A percentile compares a stretch with the other conserved stretches of the same genome.
These are phyloP conservation scores for Siderastrea siderea DNA, from an alignment of 92 coral and sea anemone species.

Conservation along the genomic window DNA sequence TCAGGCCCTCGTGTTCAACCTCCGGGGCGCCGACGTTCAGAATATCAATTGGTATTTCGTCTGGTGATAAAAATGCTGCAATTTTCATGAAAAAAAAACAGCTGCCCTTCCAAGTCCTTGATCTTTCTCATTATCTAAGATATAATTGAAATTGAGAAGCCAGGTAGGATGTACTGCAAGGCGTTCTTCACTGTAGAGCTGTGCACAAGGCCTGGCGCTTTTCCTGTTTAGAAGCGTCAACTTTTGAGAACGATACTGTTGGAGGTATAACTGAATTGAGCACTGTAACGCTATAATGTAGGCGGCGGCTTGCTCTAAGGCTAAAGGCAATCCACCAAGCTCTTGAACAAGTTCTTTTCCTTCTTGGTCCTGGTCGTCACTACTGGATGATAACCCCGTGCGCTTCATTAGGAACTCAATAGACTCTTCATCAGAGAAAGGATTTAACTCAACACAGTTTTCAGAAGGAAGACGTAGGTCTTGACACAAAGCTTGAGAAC, in stretches of 20 bases:
- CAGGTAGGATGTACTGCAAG: conserved; percentile 71
- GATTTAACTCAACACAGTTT: conserved; percentile 48
- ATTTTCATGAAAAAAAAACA: background rate
- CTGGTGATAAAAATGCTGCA: conserved; percentile 30
- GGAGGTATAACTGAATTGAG: conserved; percentile 29
- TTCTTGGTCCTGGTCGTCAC: background rate
- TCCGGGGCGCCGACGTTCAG: conserved; percentile 30
- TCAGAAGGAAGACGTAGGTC: conserved; percentile 40
- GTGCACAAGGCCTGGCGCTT: conserved; percentile 49
- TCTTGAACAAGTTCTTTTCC: conserved; percentile 26
- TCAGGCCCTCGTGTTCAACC: background rate
- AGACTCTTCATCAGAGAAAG: background rate
- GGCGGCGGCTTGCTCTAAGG: conserved; percentile 74
- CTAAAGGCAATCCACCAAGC: conserved; percentile 68
- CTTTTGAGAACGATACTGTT: conserved; percentile 34
- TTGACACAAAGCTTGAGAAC: conserved; percentile 52
- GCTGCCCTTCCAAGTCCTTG: conserved; percentile 27
- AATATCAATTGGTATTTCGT: conserved; percentile 40
- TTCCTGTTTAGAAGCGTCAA: conserved; percentile 33
- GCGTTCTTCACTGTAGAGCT: conserved; percentile 32
- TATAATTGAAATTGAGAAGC: conserved; percentile 61
- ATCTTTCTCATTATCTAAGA: conserved; percentile 18
- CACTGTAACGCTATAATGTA: conserved; percentile 31
- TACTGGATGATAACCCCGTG: background rate
- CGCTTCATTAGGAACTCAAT: conserved; percentile 8